These are phyloP conservation scores for Ganaspis brasiliensis DNA, from an alignment of 2,888 invertebrate genomes.

Conservation along the genomic window DNA sequence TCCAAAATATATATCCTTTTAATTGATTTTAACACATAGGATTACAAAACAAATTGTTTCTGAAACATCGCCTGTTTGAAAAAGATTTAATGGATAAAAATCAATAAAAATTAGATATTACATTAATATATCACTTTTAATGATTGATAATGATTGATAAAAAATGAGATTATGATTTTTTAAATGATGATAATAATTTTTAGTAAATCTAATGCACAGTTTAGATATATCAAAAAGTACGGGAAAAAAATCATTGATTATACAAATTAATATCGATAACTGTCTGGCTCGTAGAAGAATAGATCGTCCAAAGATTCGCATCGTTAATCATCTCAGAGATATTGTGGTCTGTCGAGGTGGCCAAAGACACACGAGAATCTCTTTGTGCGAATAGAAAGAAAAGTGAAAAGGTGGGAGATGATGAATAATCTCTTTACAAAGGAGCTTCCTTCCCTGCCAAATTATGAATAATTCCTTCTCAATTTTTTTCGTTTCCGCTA, in stretches of 20 bases:
- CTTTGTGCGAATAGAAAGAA: slow-evolving; percentile 47
- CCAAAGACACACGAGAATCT: slow-evolving; percentile 38
- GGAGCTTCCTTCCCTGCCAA: slow-evolving; percentile 37
- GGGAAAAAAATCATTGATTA: slow-evolving; percentile 12
- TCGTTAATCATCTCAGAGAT: slow-evolving; percentile 31
- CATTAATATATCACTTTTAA: too few species aligned
- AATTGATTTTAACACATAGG: neutral
- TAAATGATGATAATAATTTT: too few species aligned
- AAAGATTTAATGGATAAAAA: too few species aligned
- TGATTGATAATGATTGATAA: too few species aligned
- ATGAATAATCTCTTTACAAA: slow-evolving; percentile 61
- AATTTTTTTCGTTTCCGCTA: slow-evolving; percentile 8
- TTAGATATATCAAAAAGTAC: too few species aligned
- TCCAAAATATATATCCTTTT: slow-evolving; percentile 1
- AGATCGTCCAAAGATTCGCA: slow-evolving; percentile 25
- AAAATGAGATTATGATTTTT: too few species aligned
- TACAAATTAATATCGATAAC: slow-evolving; percentile 36
- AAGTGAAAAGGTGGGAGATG: slow-evolving; percentile 54
- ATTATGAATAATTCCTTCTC: slow-evolving; percentile 45
- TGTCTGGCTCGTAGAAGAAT: slow-evolving; percentile 21
- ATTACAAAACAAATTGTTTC: neutral
- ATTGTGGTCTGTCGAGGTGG: slow-evolving; percentile 6
- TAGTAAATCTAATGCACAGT: too few species aligned
- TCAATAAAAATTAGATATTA: neutral
- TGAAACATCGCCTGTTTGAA: too few species aligned